Evolutionary conservation across 2,797 vertebrate species (phyloP).

Genomic region (Podargus strigoides): DNA sequence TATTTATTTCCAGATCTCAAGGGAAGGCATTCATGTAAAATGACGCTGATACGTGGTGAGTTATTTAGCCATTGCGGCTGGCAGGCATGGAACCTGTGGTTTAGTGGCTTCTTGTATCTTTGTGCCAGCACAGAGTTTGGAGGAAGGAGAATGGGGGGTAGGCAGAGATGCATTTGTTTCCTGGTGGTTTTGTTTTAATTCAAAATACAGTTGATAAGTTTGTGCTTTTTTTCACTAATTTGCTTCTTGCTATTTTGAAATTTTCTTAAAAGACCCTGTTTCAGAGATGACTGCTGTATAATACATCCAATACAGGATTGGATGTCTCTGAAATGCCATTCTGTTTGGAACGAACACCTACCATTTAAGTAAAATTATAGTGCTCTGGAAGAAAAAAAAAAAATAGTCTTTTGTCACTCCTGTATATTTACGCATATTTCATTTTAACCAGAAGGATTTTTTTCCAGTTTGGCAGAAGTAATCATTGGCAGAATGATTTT

Average conservation of each 20-base stretch:
- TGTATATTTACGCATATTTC: constrained; percentile 70
- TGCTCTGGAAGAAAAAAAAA: constrained; percentile 61
- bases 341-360: constrained; percentile 69
- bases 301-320: constrained; percentile 45
- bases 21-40: not conserved
- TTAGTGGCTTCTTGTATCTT: constrained; percentile 43
- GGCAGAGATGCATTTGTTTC: not conserved
- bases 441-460: constrained; percentile 56
- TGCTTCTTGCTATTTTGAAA: constrained; percentile 31
- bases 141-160: not conserved
- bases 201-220: not conserved
- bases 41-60: not conserved
- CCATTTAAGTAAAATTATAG: constrained; percentile 76
- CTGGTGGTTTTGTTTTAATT: constrained; percentile 37
- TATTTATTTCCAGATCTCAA: not conserved
- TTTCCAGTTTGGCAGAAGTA: constrained; percentile 51
- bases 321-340: constrained; percentile 61
- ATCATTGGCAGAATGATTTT: constrained; percentile 12
- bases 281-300: constrained; percentile 60
- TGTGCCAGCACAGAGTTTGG: not conserved
- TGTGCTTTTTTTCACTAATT: constrained; percentile 9
- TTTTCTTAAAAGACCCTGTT: constrained; percentile 37
- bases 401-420: constrained; percentile 69
- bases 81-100: not conserved
- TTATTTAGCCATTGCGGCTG: not conserved